A percentile compares a stretch with the other conserved stretches of the same genome.
These are phyloP conservation scores for Pelobates cultripes DNA, from an alignment of 2,797 vertebrate genomes.

Conservation along the genomic window DNA sequence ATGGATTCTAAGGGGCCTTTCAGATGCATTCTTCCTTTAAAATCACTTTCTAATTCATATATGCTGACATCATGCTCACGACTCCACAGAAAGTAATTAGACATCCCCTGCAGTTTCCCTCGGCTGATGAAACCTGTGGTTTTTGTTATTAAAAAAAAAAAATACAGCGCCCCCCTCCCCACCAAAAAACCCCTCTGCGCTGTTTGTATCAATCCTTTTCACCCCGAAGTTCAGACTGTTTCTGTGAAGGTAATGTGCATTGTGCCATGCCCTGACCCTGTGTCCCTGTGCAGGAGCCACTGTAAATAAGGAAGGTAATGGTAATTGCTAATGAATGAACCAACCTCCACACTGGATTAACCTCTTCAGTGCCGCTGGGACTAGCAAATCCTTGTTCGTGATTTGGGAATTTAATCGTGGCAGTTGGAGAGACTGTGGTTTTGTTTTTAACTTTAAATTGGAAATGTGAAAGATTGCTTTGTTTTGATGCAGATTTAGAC, in stretches of 20 bases:
- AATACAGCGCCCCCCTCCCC: constrained; percentile 5
- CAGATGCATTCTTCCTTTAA: constrained; percentile 36
- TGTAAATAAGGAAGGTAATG: constrained; percentile 8
- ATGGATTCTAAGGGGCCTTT: constrained; percentile 44
- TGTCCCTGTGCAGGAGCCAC: background rate
- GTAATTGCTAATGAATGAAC: constrained; percentile 2
- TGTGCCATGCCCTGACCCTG: background rate
- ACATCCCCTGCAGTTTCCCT: constrained; percentile 51
- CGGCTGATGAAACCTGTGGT: constrained; percentile 50
- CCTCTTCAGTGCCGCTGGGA: background rate
- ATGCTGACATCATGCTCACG: constrained; percentile 54
- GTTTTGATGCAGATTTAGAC: too few relatives aligned
- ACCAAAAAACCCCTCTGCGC: constrained; percentile 3
- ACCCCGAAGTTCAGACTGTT: constrained; percentile 37
- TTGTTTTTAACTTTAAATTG: too few relatives aligned
- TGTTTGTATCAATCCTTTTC: constrained; percentile 44
- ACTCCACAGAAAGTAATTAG: constrained; percentile 55
- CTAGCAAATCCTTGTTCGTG: too few relatives aligned
- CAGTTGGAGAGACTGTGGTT: too few relatives aligned
- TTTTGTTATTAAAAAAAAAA: constrained; percentile 52
- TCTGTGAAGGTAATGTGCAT: background rate
- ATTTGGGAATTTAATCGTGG: too few relatives aligned
- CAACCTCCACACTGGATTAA: background rate
- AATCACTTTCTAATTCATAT: constrained; percentile 29
- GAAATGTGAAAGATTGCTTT: too few relatives aligned